Evolutionary conservation across 2,888 invertebrate genomes (phyloP).

Genomic region (Cryptophagus acutangulus): DNA sequence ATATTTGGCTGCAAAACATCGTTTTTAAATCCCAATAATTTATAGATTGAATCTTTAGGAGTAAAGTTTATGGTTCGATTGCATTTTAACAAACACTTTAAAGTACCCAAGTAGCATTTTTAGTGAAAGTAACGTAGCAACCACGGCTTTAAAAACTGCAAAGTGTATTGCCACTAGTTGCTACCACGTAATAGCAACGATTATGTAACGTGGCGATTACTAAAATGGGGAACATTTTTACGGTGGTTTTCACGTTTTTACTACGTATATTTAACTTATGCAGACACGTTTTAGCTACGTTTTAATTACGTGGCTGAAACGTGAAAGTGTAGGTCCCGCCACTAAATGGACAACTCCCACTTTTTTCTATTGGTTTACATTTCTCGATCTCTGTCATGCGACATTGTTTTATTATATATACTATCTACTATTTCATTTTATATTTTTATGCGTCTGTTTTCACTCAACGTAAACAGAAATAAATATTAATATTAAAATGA

Average conservation of each 20-base stretch:
- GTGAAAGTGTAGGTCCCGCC: background rate
- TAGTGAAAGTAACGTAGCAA: conserved; percentile 1
- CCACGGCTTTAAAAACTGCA: background rate
- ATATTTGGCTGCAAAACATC: too few relatives aligned
- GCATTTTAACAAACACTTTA: too few relatives aligned
- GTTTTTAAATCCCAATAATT: too few relatives aligned
- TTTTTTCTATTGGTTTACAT: background rate
- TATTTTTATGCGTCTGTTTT: background rate
- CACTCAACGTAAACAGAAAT: background rate
- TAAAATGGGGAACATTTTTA: background rate
- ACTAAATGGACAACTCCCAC: background rate
- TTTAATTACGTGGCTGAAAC: background rate
- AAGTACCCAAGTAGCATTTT: conserved; percentile 2
- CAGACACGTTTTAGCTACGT: conserved; percentile 1
- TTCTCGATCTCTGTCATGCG: background rate
- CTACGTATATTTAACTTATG: background rate
- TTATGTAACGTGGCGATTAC: background rate
- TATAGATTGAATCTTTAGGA: too few relatives aligned
- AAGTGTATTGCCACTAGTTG: conserved; percentile 1
- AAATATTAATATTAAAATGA: background rate
- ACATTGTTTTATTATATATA: background rate
- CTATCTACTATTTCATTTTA: background rate
- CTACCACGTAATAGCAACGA: background rate
- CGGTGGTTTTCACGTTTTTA: background rate
- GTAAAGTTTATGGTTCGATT: too few relatives aligned